Evolutionary conservation across 2,113 vertebrate species (phyloP).

Genomic region (Dicerorhinus sumatrensis): DNA sequence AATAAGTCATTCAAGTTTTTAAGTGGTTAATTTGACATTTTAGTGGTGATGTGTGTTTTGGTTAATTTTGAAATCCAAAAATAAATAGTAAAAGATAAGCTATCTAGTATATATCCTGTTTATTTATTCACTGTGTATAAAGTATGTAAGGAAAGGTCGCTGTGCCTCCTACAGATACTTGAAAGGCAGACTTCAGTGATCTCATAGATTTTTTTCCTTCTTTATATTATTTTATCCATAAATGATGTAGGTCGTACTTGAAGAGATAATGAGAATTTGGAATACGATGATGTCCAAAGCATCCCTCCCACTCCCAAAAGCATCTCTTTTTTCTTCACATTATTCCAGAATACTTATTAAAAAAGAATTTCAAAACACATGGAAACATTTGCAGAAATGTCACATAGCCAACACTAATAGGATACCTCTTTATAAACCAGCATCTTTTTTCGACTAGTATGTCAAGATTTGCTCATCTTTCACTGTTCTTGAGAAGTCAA

Average conservation of each 20-base stretch:
- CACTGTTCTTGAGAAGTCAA: not conserved
- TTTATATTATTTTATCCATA: not conserved
- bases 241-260: not conserved
- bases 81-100: slow-evolving; percentile 43
- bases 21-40: slow-evolving; percentile 80
- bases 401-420: not conserved
- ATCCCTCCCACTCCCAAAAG: slow-evolving; percentile 21
- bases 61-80: slow-evolving; percentile 70
- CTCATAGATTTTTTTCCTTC: not conserved
- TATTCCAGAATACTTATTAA: slow-evolving; percentile 30
- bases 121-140: not conserved
- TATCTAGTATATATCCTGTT: not conserved
- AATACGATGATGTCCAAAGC: not conserved
- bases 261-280: slow-evolving; percentile 23
- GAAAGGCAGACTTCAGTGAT: not conserved
- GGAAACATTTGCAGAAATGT: slow-evolving; percentile 43
- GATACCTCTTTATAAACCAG: not conserved
- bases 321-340: slow-evolving; percentile 34
- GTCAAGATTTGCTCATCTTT: not conserved
- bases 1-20: slow-evolving; percentile 78
- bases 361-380: slow-evolving; percentile 32
- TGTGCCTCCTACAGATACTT: not conserved
- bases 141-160: not conserved
- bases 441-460: not conserved
- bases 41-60: slow-evolving; percentile 61